phyloP scores from a whole-genome alignment of 2,797 vertebrate genomes.

The Lacerta agilis region DNA sequence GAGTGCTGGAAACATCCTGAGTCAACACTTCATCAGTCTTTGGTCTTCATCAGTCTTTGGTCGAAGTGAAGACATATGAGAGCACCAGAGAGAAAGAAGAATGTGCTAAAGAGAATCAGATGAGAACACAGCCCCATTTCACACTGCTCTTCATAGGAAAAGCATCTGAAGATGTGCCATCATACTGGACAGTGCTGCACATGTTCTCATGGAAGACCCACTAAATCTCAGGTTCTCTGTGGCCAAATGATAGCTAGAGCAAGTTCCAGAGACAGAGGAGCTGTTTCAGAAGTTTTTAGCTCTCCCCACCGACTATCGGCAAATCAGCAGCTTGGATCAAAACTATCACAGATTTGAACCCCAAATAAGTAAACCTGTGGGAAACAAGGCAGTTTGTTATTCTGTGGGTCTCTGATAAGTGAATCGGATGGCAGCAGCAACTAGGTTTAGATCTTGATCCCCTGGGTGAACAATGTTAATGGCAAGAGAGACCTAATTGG shows the following conservation, averaged over 20 bases:
- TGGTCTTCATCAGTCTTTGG: too few relatives aligned
- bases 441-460: conserved; percentile 37
- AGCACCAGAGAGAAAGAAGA: too few relatives aligned
- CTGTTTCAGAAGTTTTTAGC: neutral
- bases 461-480: conserved; percentile 44
- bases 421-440: conserved; percentile 30
- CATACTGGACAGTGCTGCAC: too few relatives aligned
- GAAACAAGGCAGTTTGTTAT: conserved; percentile 28
- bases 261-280: neutral
- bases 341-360: conserved; percentile 43
- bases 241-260: neutral
- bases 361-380: conserved; percentile 9
- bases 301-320: neutral
- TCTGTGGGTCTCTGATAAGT: conserved; percentile 34
- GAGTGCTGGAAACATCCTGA: too few relatives aligned
- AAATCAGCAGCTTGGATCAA: conserved; percentile 3
- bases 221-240: neutral
- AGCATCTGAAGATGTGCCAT: too few relatives aligned
- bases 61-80: too few relatives aligned
- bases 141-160: too few relatives aligned
- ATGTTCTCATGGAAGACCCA: too few relatives aligned
- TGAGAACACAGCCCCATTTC: too few relatives aligned
- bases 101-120: too few relatives aligned
- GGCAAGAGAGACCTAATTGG: conserved; percentile 54
- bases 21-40: too few relatives aligned